Evolutionary conservation across 2,888 invertebrate genomes (phyloP).

Genomic region (Allygus modestus): DNA sequence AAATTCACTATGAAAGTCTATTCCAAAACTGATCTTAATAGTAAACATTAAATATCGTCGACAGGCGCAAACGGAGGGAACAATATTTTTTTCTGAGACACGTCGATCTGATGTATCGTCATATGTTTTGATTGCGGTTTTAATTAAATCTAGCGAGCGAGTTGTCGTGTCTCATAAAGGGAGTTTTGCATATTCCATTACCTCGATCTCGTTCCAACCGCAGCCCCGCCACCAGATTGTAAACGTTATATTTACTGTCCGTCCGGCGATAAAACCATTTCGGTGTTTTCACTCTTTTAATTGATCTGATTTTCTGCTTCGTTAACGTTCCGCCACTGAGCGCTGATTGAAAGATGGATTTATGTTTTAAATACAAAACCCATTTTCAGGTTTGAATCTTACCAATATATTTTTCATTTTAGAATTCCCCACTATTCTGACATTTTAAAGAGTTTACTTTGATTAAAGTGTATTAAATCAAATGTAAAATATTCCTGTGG

Average conservation of each 20-base stretch:
- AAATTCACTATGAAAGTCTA: too few relatives aligned
- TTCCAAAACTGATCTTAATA: too few relatives aligned
- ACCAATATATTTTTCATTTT: too few relatives aligned
- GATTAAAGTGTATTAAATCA: too few relatives aligned
- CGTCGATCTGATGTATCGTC: slow-evolving; percentile 3
- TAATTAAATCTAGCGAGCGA: slow-evolving; percentile 32
- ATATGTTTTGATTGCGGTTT: slow-evolving; percentile 40
- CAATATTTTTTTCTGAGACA: neutral
- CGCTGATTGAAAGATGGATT: slow-evolving; percentile 36
- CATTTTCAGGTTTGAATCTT: too few relatives aligned
- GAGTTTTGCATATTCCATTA: slow-evolving; percentile 60
- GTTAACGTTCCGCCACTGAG: neutral
- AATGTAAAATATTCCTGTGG: too few relatives aligned
- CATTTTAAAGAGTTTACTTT: too few relatives aligned
- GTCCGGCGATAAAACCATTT: slow-evolving; percentile 5
- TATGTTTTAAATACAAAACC: neutral
- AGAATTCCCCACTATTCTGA: too few relatives aligned
- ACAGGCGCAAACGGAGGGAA: too few relatives aligned
- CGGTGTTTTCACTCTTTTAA: slow-evolving; percentile 22
- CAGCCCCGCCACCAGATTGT: slow-evolving; percentile 29
- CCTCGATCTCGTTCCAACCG: slow-evolving; percentile 1
- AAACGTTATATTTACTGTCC: slow-evolving; percentile 24
- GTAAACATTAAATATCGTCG: too few relatives aligned
- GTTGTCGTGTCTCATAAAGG: slow-evolving; percentile 44
- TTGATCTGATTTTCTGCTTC: slow-evolving; percentile 15